Evolutionary conservation across 2,113 vertebrate species (phyloP).

Genomic region (Gavia stellata): DNA sequence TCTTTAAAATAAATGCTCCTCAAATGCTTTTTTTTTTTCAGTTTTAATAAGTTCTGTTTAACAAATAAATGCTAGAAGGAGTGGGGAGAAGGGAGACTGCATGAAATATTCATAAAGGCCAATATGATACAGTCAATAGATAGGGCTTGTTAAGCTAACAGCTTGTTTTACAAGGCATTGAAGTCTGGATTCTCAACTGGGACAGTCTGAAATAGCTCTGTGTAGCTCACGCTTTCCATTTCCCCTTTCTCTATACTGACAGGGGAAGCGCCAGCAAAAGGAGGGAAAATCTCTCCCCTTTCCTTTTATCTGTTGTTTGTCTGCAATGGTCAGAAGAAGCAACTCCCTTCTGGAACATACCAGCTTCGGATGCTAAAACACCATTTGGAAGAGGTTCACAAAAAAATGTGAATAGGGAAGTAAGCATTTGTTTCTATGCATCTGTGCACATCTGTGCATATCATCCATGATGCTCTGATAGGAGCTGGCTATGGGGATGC

Average conservation of each 20-base stretch:
- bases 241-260: not conserved
- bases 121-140: not conserved
- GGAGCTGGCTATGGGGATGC: not conserved
- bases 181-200: not conserved
- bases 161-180: not conserved
- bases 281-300: not conserved
- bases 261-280: not conserved
- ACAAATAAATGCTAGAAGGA: not conserved
- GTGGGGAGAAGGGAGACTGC: not conserved
- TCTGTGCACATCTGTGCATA: not conserved
- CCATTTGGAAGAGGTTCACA: not conserved
- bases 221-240: not conserved
- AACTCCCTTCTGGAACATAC: not conserved
- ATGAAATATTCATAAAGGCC: slow-evolving; percentile 11
- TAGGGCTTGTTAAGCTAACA: not conserved
- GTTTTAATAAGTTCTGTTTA: not conserved
- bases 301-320: not conserved
- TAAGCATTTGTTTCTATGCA: not conserved
- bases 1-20: not conserved
- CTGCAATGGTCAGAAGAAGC: not conserved
- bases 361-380: not conserved
- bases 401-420: not conserved
- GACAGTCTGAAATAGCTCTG: not conserved
- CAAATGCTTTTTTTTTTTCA: not conserved
- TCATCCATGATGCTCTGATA: not conserved